Base-by-base conservation (phyloP, 1,140 invertebrate genomes). In the Yoshiicerus persimilis region DNA sequence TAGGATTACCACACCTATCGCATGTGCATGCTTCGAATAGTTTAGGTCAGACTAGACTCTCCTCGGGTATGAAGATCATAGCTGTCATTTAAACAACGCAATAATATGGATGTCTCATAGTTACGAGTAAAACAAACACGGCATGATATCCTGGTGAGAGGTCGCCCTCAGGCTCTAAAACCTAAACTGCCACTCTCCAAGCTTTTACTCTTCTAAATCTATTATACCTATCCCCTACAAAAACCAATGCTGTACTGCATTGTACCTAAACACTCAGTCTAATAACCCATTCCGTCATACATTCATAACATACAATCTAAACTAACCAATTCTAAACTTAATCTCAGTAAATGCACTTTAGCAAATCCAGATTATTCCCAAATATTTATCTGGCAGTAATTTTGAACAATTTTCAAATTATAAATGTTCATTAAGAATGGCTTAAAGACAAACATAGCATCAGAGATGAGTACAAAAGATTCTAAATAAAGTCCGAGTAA, bases 101-200 rank as follows among this genome's bases (percentile, higher is more conserved):
- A 89, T 89, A 89, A 89, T 89, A 89, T 83, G 89, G 80, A 87
- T 87, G 88, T 89, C 88, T 89, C 66, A 86, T 86, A 62, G 39
- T 89, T 87, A 86, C 66, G 84, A 88, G 89, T 87, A 88, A 89
- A 89, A 89, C 87, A 89, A 89, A 89, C 89, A 88, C 80, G 85
- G 87, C 84, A 88, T 66, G 70, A 86, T 86, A 70, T 39, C 86
- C 85, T 87, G 85, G 87, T 87, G 87, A 89, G 89, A 88, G 70
- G 84, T 89, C 87, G 86, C 70, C 87, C 89, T 88, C 84, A 36
- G 87, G 89, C 84, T 75, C 62, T 80, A 70, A 30, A 75, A 41
- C 62, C 75, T 41, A 38, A 38, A 38, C 39, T 66, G 38, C 83
- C 62, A 77, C 70, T 75, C 70, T 27, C 20, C 16, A n/a, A 1